phyloP scores from a whole-genome alignment of 2,888 invertebrate species.

The Sphecodes monilicornis region DNA sequence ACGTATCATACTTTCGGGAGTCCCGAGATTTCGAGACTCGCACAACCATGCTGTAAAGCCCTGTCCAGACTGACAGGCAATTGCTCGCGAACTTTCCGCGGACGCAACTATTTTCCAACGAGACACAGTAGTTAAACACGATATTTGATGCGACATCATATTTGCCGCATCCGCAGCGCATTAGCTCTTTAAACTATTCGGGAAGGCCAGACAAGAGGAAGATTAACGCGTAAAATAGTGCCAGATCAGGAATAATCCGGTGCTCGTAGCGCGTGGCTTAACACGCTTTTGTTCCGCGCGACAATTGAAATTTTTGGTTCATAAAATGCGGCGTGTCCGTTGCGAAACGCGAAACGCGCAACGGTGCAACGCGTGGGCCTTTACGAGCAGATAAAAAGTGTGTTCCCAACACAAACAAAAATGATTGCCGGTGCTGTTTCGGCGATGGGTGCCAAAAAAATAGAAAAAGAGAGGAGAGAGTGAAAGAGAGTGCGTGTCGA shows the following conservation, averaged over 20 bases:
- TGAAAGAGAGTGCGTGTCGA: conserved; percentile 3
- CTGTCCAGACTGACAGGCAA: no score
- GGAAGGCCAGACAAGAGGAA: background rate
- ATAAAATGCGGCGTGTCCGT: conserved; percentile 9
- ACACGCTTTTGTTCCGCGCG: background rate
- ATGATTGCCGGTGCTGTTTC: conserved; percentile 45
- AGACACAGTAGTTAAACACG: background rate
- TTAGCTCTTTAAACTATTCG: background rate
- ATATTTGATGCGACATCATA: background rate
- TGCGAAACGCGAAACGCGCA: conserved; percentile 8
- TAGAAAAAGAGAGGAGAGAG: conserved; percentile 33
- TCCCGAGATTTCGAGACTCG: no score
- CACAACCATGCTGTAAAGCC: no score
- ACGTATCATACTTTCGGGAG: no score
- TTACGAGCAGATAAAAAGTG: conserved; percentile 55
- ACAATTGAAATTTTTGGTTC: conserved; percentile 46
- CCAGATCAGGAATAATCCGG: background rate
- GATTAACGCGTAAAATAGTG: background rate
- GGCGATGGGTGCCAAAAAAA: background rate
- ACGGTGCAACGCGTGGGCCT: background rate
- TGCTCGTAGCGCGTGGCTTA: background rate
- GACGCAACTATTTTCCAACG: background rate
- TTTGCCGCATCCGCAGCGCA: background rate
- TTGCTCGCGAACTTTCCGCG: no score
- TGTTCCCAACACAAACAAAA: conserved; percentile 47